Evolutionary conservation across 92 coral and sea anemone genomes (phyloP), one percentile per base, ranked within the genome.

Genomic region (Micromussa lordhowensis): DNA sequence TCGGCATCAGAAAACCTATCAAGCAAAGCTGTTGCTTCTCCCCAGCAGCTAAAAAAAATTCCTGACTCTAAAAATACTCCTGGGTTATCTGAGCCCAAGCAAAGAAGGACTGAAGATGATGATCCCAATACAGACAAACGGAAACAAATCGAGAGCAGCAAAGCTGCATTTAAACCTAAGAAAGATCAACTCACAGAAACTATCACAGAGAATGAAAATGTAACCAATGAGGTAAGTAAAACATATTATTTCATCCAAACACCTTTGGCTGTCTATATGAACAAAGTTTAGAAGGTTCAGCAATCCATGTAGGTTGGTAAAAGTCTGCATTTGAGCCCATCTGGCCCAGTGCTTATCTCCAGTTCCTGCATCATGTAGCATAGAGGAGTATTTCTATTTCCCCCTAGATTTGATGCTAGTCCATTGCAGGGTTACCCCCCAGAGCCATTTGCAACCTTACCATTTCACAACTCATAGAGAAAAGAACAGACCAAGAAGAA

Each of bases 401-500:
- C 48, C 7, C 6, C 38, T 36, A 36, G 38, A 36, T 36, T 36
- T 36, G 38, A 36, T 36, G 38, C 38, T 36, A 36, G 38, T 36
- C 38, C 38, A 36, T 36, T 36, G 38, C 38, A 36, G 38, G 38
- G 38, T 36, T 36, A 36, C 38, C 38, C 38, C 38, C 38, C 4
- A 5, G n/a, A n/a, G n/a, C n/a, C n/a, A 74, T 84, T 15, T 30
- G 30, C 15, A 77, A 84, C 40, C 51, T 84, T 11, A 31, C 14
- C 22, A 64, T 36, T 64, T 63, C 58, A 10, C 80, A 22, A 63
- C 38, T 81, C 55, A 44, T 82, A 5, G 77, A 57, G n/a, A 59
- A 80, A 86, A 44, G 87, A 84, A 58, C 64, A 51, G 78, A 83
- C 35, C 96, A 91, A 86, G 94, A 94, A 82, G 83, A 93, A 6